phyloP scores from a whole-genome alignment of 2,113 vertebrate species.

The Xiphophorus couchianus region DNA sequence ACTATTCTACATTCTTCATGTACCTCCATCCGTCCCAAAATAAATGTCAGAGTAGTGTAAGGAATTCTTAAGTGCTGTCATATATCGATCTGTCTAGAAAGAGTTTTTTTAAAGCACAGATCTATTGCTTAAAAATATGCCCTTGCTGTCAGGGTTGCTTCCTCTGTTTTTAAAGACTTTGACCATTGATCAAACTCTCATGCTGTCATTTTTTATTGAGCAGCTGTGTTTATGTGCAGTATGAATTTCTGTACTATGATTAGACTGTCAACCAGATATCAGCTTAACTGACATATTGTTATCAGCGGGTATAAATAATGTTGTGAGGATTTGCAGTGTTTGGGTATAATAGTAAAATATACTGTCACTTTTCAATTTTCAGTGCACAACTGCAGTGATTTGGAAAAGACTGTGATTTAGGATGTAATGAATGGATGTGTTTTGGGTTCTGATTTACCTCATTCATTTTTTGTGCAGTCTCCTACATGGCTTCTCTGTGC shows the following conservation, averaged over 20 bases:
- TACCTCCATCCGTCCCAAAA: constrained; percentile 49
- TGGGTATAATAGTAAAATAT: constrained; percentile 18
- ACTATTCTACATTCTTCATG: constrained; percentile 57
- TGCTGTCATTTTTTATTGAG: constrained; percentile 31
- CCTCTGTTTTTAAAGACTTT: constrained; percentile 19
- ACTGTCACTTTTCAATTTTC: constrained; percentile 30
- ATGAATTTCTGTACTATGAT: constrained; percentile 16
- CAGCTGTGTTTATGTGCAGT: constrained; percentile 12
- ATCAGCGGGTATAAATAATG: constrained; percentile 29
- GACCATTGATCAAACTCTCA: constrained; percentile 23
- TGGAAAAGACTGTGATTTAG: constrained; percentile 37
- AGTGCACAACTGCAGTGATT: constrained; percentile 21
- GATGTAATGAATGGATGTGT: constrained; percentile 29
- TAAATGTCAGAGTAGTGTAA: constrained; percentile 71
- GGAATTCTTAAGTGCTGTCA: constrained; percentile 70
- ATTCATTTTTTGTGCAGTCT: constrained; percentile 46
- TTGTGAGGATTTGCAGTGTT: constrained; percentile 14
- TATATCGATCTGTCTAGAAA: constrained; percentile 69
- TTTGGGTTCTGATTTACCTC: constrained; percentile 30
- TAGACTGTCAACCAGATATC: constrained; percentile 29
- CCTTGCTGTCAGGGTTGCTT: constrained; percentile 44
- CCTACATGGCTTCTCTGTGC: constrained; percentile 49
- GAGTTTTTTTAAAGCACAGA: constrained; percentile 53
- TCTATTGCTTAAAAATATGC: constrained; percentile 31
- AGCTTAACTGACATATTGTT: constrained; percentile 29